A percentile compares a stretch with the other conserved stretches of the same genome.
phyloP scores from a whole-genome alignment of 2,113 vertebrate species.

The Brachyhypopomus occidentalis region DNA sequence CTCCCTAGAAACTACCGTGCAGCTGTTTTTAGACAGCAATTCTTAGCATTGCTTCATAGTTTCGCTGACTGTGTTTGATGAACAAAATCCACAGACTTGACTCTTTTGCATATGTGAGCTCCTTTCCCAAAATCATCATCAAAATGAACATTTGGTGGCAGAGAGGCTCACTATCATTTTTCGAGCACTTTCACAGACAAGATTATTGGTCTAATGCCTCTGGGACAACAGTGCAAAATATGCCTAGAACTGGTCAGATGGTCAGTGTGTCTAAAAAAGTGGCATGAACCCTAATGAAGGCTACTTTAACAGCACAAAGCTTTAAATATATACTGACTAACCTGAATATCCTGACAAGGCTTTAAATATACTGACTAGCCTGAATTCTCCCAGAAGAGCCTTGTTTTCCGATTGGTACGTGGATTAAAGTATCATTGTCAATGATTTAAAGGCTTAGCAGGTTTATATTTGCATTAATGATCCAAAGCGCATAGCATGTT shows the following conservation, averaged over 20 bases:
- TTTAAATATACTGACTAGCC: background rate
- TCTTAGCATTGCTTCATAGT: constrained; percentile 13
- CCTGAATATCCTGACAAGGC: background rate
- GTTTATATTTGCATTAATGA: constrained; percentile 31
- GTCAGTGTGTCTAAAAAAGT: background rate
- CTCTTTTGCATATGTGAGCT: background rate
- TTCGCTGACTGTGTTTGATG: constrained; percentile 23
- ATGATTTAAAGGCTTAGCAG: constrained; percentile 15
- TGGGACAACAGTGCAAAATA: background rate
- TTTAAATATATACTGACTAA: background rate
- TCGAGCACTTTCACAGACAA: background rate
- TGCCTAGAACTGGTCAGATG: background rate
- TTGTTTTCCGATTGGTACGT: constrained; percentile 17
- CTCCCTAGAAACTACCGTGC: background rate
- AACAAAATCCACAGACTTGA: constrained; percentile 11
- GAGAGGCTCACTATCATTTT: background rate
- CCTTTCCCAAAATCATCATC: constrained; percentile 12
- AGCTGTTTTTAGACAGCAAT: constrained; percentile 5
- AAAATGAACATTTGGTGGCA: background rate
- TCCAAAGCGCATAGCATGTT: constrained; percentile 28
- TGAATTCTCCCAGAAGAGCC: constrained; percentile 1
- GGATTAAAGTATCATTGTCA: constrained; percentile 25
- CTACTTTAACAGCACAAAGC: background rate
- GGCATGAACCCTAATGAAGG: background rate
- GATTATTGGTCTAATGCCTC: background rate